A percentile compares a stretch with the other conserved stretches of the same genome.
Conservation (phyloP, 2,797 vertebrate species). For the Pangasius larnaudii region DNA sequence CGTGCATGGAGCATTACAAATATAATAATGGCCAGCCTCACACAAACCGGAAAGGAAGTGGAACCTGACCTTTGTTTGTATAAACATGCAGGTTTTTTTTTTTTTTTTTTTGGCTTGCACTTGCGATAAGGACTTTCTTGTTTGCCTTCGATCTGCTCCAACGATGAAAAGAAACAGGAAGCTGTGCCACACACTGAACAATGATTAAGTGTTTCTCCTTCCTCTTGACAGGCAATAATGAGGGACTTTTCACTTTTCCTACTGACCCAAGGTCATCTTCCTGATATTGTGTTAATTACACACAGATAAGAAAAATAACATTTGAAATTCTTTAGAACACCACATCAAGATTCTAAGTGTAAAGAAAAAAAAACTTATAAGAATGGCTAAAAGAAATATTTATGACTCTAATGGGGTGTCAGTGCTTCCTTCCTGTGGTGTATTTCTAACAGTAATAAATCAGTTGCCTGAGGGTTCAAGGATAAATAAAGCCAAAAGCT, state of each 20-base stretch:
- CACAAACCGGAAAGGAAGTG: background rate
- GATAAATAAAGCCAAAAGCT: background rate
- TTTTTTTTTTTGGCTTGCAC: background rate
- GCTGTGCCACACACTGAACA: background rate
- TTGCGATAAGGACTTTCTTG: constrained; percentile 27
- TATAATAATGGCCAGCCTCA: background rate
- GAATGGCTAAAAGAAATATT: background rate
- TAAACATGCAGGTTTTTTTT: background rate
- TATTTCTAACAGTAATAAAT: constrained; percentile 10
- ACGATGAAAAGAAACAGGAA: constrained; percentile 23
- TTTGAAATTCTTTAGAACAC: background rate
- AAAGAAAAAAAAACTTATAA: background rate
- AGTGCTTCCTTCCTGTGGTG: background rate
- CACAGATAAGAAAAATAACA: background rate
- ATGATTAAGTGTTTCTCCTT: background rate
- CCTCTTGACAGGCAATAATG: background rate
- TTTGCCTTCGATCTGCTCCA: constrained; percentile 8
- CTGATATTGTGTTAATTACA: background rate
- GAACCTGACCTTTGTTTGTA: constrained; percentile 1
- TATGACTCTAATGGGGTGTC: background rate
- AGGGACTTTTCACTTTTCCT: background rate
- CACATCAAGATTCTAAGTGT: background rate
- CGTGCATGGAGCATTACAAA: background rate
- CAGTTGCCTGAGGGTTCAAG: background rate
- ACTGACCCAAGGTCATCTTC: background rate